phyloP scores from a whole-genome alignment of 2,888 invertebrate genomes.

The Drosophila antonietae region DNA sequence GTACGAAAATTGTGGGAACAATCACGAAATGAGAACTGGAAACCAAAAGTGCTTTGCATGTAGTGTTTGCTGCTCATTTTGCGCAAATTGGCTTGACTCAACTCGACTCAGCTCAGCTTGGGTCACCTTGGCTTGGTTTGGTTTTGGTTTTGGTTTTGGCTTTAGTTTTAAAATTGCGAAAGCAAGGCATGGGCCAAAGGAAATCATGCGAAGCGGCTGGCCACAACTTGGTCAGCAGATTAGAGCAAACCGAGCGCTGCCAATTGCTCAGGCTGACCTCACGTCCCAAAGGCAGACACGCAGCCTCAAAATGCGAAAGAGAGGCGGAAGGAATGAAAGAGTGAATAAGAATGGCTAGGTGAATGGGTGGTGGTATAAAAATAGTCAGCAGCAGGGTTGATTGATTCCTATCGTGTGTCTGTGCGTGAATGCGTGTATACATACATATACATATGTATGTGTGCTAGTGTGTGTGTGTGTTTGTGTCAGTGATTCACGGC shows the following conservation, averaged over 20 bases:
- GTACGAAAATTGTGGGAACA: slow-evolving; percentile 80
- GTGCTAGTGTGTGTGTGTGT: not conserved
- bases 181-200: slow-evolving; percentile 33
- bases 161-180: slow-evolving; percentile 57
- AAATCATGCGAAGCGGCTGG: slow-evolving; percentile 74
- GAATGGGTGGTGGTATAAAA: slow-evolving; percentile 6
- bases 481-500: slow-evolving; percentile 39
- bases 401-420: slow-evolving; percentile 62
- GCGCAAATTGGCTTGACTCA: slow-evolving; percentile 63
- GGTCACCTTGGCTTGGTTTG: not conserved
- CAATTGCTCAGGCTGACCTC: slow-evolving; percentile 65
- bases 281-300: slow-evolving; percentile 59
- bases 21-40: slow-evolving; percentile 69
- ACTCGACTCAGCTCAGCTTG: slow-evolving; percentile 22
- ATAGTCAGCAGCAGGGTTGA: slow-evolving; percentile 53
- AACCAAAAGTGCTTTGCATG: slow-evolving; percentile 77
- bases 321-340: not conserved
- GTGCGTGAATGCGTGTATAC: not conserved
- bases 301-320: slow-evolving; percentile 33
- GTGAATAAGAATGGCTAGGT: not conserved
- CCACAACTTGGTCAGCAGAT: slow-evolving; percentile 80
- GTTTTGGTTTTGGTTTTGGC: not conserved
- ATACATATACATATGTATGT: no score
- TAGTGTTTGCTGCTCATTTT: slow-evolving; percentile 65
- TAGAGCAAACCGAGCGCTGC: slow-evolving; percentile 60